Conservation (phyloP, 2,888 invertebrate genomes). For the Cyaniris semiargus region DNA sequence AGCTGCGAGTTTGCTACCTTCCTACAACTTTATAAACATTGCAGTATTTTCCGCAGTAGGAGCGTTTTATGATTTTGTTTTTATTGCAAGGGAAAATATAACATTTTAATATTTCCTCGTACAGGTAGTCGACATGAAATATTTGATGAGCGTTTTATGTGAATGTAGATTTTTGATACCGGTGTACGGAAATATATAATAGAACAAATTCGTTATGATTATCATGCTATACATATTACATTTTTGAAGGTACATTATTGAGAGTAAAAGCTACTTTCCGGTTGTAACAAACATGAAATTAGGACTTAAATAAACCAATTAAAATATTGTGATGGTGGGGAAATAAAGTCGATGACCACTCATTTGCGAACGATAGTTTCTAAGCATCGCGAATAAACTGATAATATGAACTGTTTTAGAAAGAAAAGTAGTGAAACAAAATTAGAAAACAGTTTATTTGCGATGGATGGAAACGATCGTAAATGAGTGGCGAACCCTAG, state of each 20-base stretch:
- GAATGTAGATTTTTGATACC: conserved; percentile 10
- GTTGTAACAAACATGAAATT: too few species aligned
- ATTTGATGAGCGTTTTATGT: conserved; percentile 10
- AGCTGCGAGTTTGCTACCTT: background rate
- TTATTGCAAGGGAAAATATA: conserved; percentile 13
- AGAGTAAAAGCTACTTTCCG: background rate
- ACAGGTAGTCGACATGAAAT: background rate
- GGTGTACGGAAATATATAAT: background rate
- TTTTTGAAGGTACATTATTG: too few species aligned
- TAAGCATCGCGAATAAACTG: too few species aligned
- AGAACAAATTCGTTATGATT: background rate
- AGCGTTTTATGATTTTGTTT: conserved; percentile 13
- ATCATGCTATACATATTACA: background rate
- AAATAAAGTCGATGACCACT: too few species aligned
- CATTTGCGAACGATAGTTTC: too few species aligned
- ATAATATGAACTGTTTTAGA: too few species aligned
- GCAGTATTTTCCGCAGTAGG: background rate
- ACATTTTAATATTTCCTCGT: conserved; percentile 8
- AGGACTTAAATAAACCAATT: too few species aligned
- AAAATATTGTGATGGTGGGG: too few species aligned
- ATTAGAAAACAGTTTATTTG: too few species aligned
- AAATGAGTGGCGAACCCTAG: too few species aligned
- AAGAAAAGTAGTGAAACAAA: too few species aligned
- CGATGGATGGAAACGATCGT: too few species aligned
- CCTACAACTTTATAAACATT: conserved; percentile 12